Percentiles rank a stretch among this genome's conserved stretches.
Conservation (phyloP, 2,113 vertebrate species). For the Spermophilus dauricus region DNA sequence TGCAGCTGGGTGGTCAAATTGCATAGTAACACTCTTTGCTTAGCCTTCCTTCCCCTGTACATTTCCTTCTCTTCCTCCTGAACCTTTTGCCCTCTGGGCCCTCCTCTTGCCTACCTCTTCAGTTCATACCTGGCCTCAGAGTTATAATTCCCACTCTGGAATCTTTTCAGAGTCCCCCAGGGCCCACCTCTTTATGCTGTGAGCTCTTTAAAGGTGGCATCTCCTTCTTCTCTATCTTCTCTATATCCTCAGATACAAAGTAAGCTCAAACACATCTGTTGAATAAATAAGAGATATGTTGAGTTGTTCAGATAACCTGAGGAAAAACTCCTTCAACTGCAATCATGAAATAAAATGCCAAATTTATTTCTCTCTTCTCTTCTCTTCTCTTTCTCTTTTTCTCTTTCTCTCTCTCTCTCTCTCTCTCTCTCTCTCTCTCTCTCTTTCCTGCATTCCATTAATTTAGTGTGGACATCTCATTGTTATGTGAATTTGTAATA, state of each 20-base stretch:
- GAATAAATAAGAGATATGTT: not conserved
- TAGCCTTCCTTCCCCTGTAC: not conserved
- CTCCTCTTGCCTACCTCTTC: not conserved
- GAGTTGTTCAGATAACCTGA: not conserved
- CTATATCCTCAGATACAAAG: not conserved
- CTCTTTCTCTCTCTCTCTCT: not conserved
- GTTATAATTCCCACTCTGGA: not conserved
- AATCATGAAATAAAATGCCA: not conserved
- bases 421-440: not conserved
- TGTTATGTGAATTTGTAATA: slow-evolving; percentile 21
- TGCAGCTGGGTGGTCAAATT: not conserved
- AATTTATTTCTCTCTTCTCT: not conserved
- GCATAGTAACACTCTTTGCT: not conserved
- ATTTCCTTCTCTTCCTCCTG: not conserved
- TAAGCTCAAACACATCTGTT: not conserved
- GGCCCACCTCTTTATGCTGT: not conserved
- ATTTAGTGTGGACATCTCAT: not conserved
- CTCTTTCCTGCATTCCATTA: not conserved
- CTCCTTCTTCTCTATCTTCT: not conserved
- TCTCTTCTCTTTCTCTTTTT: not conserved
- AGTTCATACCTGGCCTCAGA: not conserved
- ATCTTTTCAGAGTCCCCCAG: not conserved
- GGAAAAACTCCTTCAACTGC: not conserved
- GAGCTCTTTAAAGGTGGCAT: not conserved
- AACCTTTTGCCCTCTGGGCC: not conserved